Base-by-base conservation (phyloP, 2,888 invertebrate species). In the Melinaea menophilus region DNA sequence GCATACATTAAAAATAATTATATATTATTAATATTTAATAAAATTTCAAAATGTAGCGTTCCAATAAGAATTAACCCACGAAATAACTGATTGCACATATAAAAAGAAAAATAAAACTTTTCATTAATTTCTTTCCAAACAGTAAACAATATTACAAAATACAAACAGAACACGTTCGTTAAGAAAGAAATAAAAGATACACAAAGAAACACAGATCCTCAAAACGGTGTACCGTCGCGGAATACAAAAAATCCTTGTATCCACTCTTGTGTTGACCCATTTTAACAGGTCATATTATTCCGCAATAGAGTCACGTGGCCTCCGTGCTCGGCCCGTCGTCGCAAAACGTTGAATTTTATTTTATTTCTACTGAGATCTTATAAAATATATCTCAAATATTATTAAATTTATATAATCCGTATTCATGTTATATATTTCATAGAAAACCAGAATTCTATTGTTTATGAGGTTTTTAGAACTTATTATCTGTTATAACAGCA, bases 301-400 rank as follows among this genome's bases (percentile, higher is more conserved):
- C 58, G 60, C 58, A 64, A 64, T 58, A 64, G 54, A 55, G 64
- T 60, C 64, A 64, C 64, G 64, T 61, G 64, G 64, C 58, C 58
- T 48, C 31, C 51, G 11, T 5, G 31, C 48, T 13, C 7, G 48
- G 48, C 48, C 48, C 22, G 48, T 13, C 48, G 48, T 13, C 48
- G 13, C 51, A 51, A 11, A 51, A 31, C 51, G 51, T 4, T 51
- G 51, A 31, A 51, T 51, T 51, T 51, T 51, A 51, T 51, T 51
- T 51, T 41, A 41, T 41, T 41, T 41, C 9, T 41, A 41, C 9
- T 9, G 9, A 11, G 41, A 31, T 51, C 51, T 51, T 51, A 31
- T 31, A 51, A 22, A 22, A 31, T 41, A 41, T 41, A 51, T 31
- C 9, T 31, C 31, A 51, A 31, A 51, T 51, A 51, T 51, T 7